These are phyloP conservation scores for Corythornis vintsioides DNA, from an alignment of 2,113 vertebrate genomes.

Conservation along the genomic window DNA sequence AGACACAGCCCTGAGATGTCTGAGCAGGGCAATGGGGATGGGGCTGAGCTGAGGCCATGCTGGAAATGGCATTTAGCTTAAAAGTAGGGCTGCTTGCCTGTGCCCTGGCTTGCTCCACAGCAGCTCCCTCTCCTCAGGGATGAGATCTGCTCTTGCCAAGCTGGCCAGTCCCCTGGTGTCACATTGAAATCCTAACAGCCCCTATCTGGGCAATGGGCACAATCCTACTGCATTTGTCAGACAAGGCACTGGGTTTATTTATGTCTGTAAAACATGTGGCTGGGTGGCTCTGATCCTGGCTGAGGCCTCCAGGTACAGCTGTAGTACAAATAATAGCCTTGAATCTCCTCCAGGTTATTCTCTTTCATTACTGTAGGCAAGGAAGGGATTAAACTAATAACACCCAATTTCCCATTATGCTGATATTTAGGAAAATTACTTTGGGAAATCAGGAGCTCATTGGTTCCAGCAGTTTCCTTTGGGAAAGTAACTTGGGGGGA, in stretches of 20 bases:
- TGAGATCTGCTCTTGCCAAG: background rate
- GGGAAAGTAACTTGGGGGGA: background rate
- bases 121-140: background rate
- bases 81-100: background rate
- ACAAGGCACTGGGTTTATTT: background rate
- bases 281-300: background rate
- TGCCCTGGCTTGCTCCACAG: background rate
- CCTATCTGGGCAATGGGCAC: background rate
- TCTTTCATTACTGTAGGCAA: background rate
- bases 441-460: constrained; percentile 5
- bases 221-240: background rate
- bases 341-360: background rate
- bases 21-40: background rate
- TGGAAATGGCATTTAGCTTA: background rate
- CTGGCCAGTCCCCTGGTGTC: background rate
- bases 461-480: background rate
- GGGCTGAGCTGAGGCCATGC: background rate
- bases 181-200: background rate
- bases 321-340: background rate
- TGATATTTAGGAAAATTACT: constrained; percentile 11
- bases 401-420: background rate
- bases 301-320: constrained; percentile 23
- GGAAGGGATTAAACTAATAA: constrained; percentile 20
- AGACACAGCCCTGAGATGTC: background rate
- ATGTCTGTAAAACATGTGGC: background rate